phyloP scores from a whole-genome alignment of 2,888 invertebrate species.

The Trachelus troglodyta region DNA sequence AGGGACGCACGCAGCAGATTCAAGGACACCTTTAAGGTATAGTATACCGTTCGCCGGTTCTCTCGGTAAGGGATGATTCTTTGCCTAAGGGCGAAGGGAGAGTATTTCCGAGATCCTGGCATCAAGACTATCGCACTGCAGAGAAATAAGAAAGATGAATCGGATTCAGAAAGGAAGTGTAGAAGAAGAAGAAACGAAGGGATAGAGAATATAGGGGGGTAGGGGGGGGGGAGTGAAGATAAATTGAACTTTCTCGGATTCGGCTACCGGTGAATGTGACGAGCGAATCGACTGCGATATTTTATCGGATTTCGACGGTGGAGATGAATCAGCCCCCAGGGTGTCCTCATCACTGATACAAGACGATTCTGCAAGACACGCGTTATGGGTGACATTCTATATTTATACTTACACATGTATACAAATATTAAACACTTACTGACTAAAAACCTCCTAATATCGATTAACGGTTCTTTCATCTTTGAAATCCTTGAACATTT shows the following conservation, averaged over 20 bases:
- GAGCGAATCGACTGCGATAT: background rate
- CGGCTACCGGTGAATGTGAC: constrained; percentile 1
- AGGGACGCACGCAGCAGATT: background rate
- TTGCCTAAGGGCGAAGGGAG: background rate
- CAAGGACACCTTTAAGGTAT: background rate
- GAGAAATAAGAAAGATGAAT: constrained; percentile 26
- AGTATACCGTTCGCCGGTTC: background rate
- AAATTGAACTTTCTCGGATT: background rate
- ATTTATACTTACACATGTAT: background rate
- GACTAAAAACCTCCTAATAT: background rate
- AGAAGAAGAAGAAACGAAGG: background rate
- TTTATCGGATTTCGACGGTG: background rate
- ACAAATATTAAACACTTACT: background rate
- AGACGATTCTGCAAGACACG: background rate
- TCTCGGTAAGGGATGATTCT: background rate
- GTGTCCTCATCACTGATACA: background rate
- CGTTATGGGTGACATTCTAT: background rate
- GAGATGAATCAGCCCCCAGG: background rate
- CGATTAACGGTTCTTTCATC: background rate
- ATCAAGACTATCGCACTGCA: constrained; percentile 13
- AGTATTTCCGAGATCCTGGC: background rate
- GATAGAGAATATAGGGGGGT: background rate
- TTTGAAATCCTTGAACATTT: background rate
- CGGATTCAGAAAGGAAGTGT: background rate
- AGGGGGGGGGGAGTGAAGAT: background rate